Percentiles rank a stretch among this genome's conserved stretches.
Conservation (phyloP, 2,888 invertebrate species). For the Chrysolina oricalcia region DNA sequence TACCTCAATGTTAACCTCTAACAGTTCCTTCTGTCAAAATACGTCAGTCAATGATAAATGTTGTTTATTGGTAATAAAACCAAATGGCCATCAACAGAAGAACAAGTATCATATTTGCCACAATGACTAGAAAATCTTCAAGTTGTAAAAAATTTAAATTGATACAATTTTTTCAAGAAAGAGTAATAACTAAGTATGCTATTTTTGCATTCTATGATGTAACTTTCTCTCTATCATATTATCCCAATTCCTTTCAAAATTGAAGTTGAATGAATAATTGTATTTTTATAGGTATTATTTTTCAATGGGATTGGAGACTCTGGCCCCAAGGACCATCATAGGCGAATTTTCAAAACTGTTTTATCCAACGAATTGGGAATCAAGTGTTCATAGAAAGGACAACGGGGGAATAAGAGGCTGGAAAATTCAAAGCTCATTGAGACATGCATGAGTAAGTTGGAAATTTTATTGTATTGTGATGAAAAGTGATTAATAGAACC, state of each 20-base stretch:
- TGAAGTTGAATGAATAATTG: not conserved
- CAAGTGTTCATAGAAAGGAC: conserved; percentile 17
- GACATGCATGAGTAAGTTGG: conserved; percentile 18
- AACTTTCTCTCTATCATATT: too few species aligned
- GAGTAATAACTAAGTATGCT: too few species aligned
- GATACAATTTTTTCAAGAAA: too few species aligned
- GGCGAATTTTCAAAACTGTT: not conserved
- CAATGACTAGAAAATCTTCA: too few species aligned
- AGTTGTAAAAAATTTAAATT: too few species aligned
- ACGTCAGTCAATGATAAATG: too few species aligned
- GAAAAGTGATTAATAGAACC: not conserved
- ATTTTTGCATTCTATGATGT: too few species aligned
- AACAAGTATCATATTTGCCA: too few species aligned
- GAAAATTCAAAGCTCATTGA: conserved; percentile 10
- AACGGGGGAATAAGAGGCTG: not conserved
- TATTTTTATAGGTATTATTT: not conserved
- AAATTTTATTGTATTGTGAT: not conserved
- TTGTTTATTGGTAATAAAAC: too few species aligned
- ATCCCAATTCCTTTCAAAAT: not conserved
- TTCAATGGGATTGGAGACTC: conserved; percentile 16
- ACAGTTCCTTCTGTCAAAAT: too few species aligned
- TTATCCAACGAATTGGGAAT: conserved; percentile 19
- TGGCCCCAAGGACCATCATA: conserved; percentile 21
- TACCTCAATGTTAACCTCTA: too few species aligned
- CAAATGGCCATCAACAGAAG: too few species aligned